These are phyloP conservation scores for Uromys caudimaculatus DNA, from an alignment of 2,797 vertebrate genomes.

Conservation along the genomic window DNA sequence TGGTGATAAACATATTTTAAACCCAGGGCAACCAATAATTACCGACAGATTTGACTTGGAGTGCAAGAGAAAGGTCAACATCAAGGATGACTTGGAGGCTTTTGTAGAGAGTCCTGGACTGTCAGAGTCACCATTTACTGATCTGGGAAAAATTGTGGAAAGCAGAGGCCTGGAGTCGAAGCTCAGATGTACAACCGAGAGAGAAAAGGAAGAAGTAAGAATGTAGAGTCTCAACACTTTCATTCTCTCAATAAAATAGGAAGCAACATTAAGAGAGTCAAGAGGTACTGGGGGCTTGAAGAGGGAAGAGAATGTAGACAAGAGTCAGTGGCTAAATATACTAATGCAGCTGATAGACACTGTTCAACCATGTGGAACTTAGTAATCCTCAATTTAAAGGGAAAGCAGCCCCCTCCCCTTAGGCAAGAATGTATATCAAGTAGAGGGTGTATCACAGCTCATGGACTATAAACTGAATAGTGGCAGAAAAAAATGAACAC, in stretches of 20 bases:
- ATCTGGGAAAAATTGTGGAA: not conserved
- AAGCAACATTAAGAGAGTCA: not conserved
- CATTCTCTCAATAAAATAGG: not conserved
- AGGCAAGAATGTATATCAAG: not conserved
- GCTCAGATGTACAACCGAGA: not conserved
- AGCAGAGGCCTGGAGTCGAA: not conserved
- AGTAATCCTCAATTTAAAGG: not conserved
- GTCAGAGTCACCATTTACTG: not conserved
- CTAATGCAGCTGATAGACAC: not conserved
- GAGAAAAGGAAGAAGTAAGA: not conserved
- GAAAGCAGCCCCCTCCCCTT: not conserved
- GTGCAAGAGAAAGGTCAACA: not conserved
- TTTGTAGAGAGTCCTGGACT: not conserved
- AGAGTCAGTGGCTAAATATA: not conserved
- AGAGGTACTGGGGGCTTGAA: not conserved
- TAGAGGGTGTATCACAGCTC: not conserved
- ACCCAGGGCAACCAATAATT: not conserved
- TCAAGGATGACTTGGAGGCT: not conserved
- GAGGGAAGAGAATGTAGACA: not conserved
- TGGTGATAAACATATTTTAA: not conserved
- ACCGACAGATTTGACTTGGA: not conserved
- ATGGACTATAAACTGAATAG: not conserved
- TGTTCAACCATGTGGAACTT: not conserved
- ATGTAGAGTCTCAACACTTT: not conserved
- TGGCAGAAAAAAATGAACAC: not conserved